phyloP scores from a whole-genome alignment of 2,113 vertebrate species.

The Pachyramphus minor region DNA sequence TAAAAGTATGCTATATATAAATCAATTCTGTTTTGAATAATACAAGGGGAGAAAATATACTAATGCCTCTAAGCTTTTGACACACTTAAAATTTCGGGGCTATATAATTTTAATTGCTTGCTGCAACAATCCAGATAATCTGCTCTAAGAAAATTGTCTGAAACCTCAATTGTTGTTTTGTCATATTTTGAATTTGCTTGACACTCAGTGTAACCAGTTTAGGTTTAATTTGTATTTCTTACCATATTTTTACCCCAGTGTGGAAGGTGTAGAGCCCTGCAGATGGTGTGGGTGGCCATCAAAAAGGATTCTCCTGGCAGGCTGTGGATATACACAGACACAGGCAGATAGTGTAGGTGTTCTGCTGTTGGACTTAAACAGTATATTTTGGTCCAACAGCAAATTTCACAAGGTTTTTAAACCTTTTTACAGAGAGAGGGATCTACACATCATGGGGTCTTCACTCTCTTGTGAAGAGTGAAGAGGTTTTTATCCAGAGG shows the following conservation, averaged over 20 bases:
- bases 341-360: background rate
- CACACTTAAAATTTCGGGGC: background rate
- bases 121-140: background rate
- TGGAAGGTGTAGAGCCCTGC: background rate
- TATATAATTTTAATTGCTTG: background rate
- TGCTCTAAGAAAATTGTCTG: background rate
- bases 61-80: background rate
- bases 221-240: background rate
- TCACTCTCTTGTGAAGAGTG: too few relatives aligned
- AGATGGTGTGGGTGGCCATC: background rate
- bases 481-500: background rate
- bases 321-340: background rate
- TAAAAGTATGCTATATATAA: background rate
- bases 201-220: background rate
- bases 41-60: background rate
- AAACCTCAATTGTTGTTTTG: background rate
- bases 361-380: background rate
- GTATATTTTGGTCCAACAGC: background rate
- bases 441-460: background rate
- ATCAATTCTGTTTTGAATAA: background rate
- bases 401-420: background rate
- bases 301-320: background rate
- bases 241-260: background rate
- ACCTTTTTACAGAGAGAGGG: background rate
- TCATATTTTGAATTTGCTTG: background rate